A percentile compares a stretch with the other conserved stretches of the same genome.
Evolutionary conservation across 1,140 invertebrate species (phyloP).

Genomic region (Apocrypta bakeri): DNA sequence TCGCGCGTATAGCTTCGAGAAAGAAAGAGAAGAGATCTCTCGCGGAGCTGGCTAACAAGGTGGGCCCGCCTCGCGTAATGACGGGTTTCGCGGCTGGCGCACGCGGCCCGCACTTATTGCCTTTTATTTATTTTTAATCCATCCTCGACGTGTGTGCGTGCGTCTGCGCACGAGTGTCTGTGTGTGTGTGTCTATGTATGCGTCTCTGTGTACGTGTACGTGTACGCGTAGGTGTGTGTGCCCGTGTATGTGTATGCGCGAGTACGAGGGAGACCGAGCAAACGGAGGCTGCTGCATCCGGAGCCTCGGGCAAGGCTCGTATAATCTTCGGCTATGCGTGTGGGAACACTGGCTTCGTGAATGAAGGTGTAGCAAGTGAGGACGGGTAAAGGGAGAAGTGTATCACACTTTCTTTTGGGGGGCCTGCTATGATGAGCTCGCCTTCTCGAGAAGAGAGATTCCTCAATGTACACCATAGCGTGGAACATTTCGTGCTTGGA

Average conservation of each 20-base stretch:
- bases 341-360: conserved; percentile 24
- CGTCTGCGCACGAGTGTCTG: conserved; percentile 70
- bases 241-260: not conserved
- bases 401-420: conserved; percentile 5
- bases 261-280: conserved; percentile 52
- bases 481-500: too few species aligned
- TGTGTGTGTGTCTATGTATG: conserved; percentile 22
- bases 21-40: not conserved
- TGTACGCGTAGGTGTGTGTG: conserved; percentile 65
- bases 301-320: conserved; percentile 59
- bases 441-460: too few species aligned
- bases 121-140: conserved; percentile 75
- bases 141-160: conserved; percentile 61
- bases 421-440: not conserved
- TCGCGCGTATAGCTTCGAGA: not conserved
- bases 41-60: conserved; percentile 71
- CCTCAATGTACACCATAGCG: too few species aligned
- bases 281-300: conserved; percentile 69
- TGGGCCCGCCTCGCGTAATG: conserved; percentile 74
- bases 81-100: conserved; percentile 68
- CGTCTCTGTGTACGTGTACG: conserved; percentile 63
- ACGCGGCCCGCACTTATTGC: conserved; percentile 73
- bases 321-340: conserved; percentile 12
- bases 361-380: conserved; percentile 7
- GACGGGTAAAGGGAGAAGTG: conserved; percentile 5